Evolutionary conservation across 1,140 invertebrate species (phyloP).

Genomic region (Hesperophylax magnus): DNA sequence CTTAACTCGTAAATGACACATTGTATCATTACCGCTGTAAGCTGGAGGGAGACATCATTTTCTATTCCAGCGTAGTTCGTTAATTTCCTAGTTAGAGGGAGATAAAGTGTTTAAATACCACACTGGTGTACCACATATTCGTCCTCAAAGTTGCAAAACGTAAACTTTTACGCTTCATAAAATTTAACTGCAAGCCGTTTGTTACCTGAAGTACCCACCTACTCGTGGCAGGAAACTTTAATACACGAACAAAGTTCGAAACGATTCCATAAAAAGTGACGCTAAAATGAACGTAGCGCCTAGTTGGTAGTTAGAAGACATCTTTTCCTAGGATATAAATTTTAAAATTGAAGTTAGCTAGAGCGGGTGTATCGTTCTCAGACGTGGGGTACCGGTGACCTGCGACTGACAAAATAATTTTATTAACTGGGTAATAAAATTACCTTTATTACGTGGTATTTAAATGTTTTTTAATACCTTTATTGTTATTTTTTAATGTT

Average conservation of each 20-base stretch:
- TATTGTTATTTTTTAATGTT: too few relatives aligned
- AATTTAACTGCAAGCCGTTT: slow-evolving; percentile 55
- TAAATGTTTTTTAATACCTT: too few relatives aligned
- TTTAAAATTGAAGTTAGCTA: too few relatives aligned
- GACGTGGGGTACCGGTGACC: too few relatives aligned
- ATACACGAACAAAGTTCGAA: slow-evolving; percentile 17
- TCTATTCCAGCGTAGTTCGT: slow-evolving; percentile 24
- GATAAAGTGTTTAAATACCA: slow-evolving; percentile 44
- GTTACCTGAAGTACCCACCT: slow-evolving; percentile 27
- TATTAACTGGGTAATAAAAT: too few relatives aligned
- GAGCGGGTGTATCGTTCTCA: too few relatives aligned
- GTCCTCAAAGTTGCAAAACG: slow-evolving; percentile 55
- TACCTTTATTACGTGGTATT: too few relatives aligned
- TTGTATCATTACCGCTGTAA: neutral
- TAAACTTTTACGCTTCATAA: slow-evolving; percentile 57
- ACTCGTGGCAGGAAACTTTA: neutral
- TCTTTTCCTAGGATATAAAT: too few relatives aligned
- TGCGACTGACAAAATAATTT: too few relatives aligned
- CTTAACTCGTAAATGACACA: neutral
- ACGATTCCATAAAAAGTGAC: slow-evolving; percentile 24
- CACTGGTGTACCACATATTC: slow-evolving; percentile 22
- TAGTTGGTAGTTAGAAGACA: too few relatives aligned
- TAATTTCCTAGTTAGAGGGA: slow-evolving; percentile 25
- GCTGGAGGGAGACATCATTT: neutral
- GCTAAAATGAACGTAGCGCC: neutral